Conservation (phyloP, 2,113 vertebrate genomes). For the Muntiacus muntjak region DNA sequence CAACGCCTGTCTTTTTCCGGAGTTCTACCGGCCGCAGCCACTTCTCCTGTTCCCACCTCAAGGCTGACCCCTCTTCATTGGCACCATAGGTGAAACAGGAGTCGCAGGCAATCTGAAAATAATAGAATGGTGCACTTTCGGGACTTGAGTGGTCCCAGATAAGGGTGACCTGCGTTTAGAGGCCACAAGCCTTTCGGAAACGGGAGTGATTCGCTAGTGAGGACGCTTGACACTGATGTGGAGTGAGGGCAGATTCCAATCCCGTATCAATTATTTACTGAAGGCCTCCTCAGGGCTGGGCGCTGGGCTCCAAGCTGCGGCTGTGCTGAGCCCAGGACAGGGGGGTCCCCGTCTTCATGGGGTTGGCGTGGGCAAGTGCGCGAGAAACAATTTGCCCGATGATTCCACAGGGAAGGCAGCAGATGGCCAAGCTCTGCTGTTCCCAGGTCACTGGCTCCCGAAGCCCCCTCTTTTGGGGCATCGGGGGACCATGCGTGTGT, state of each 20-base stretch:
- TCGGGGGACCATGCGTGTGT: background rate
- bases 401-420: background rate
- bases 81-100: background rate
- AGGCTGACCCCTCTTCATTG: background rate
- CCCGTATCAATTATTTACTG: background rate
- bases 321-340: background rate
- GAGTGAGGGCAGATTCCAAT: background rate
- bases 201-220: background rate
- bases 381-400: background rate
- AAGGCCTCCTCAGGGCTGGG: background rate
- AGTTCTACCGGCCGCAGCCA: background rate
- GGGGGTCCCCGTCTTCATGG: background rate
- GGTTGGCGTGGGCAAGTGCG: background rate
- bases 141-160: background rate
- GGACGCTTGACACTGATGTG: background rate
- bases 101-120: background rate
- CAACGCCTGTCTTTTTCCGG: background rate
- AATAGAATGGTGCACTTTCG: background rate
- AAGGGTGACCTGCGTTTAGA: background rate
- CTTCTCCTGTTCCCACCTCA: background rate
- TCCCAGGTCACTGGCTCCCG: slow-evolving; percentile 1
- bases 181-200: background rate
- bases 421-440: background rate
- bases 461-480: too few species aligned
- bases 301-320: background rate